These are phyloP conservation scores for Malurus alboscapulatus DNA, from an alignment of 2,113 vertebrate genomes.

Conservation along the genomic window DNA sequence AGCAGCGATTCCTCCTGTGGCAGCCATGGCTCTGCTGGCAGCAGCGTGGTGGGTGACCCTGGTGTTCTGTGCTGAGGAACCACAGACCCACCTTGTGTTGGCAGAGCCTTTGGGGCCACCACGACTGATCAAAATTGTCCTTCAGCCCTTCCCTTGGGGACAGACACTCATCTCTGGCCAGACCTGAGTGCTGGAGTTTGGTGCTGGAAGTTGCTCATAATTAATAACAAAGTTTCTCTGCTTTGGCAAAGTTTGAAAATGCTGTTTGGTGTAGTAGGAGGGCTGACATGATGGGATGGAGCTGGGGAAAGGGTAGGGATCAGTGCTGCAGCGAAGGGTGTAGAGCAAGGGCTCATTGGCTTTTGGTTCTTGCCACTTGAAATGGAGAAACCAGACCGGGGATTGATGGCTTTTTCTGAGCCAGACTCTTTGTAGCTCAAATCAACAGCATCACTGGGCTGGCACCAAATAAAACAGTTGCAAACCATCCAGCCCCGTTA, in stretches of 20 bases:
- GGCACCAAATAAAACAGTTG: neutral
- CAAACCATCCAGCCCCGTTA: neutral
- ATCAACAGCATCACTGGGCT: neutral
- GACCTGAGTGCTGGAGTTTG: neutral
- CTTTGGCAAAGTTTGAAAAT: neutral
- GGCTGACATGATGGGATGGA: neutral
- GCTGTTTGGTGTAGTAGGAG: neutral
- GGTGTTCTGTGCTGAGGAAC: neutral
- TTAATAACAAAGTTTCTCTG: neutral
- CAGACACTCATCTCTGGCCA: fast-evolving
- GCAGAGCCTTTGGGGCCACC: neutral
- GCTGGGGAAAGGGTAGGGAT: neutral
- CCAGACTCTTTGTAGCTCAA: neutral
- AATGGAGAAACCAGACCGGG: neutral
- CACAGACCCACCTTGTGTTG: neutral
- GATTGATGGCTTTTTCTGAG: neutral
- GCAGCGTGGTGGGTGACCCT: neutral
- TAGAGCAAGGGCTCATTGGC: fast-evolving
- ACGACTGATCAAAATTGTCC: fast-evolving
- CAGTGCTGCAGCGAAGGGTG: neutral
- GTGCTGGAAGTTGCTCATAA: neutral
- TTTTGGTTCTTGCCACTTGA: neutral
- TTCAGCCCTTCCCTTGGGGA: fast-evolving
- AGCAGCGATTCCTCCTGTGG: neutral
- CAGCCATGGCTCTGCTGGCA: neutral